phyloP scores from a whole-genome alignment of 53 echinoderm and acorn worm genomes.

The Temnopleurus reevesii region DNA sequence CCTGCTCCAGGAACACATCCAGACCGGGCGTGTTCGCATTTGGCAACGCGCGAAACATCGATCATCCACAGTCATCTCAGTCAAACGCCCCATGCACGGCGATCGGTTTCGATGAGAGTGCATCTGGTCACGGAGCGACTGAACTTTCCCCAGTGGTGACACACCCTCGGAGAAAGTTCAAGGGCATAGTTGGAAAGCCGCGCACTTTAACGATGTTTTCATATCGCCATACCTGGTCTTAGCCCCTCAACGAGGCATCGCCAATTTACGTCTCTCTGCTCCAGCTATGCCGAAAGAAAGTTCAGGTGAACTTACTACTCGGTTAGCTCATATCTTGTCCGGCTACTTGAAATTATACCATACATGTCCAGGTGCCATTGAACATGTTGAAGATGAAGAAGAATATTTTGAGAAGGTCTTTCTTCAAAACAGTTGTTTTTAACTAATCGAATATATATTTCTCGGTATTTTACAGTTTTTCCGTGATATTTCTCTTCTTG shows the following conservation, averaged over 20 bases:
- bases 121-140: neutral
- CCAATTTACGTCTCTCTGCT: slow-evolving; percentile 29
- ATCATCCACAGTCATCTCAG: no score
- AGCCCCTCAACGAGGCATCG: slow-evolving; percentile 23
- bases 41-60: no score
- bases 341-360: no score
- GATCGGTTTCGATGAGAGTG: no score
- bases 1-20: neutral
- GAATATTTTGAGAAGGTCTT: no score
- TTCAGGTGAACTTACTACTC: neutral
- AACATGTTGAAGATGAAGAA: no score
- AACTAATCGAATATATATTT: no score
- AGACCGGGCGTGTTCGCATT: neutral
- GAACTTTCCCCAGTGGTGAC: neutral
- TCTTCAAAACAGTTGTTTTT: no score
- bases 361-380: no score
- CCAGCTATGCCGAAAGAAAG: slow-evolving; percentile 11
- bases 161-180: slow-evolving; percentile 38
- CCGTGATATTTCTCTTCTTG: no score
- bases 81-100: no score
- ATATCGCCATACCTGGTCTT: neutral
- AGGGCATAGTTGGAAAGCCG: slow-evolving; percentile 15
- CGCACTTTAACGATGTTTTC: slow-evolving; percentile 57
- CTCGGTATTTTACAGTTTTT: no score
- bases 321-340: neutral